These are phyloP conservation scores for Sterna hirundo DNA, from an alignment of 2,113 vertebrate genomes.

Conservation along the genomic window DNA sequence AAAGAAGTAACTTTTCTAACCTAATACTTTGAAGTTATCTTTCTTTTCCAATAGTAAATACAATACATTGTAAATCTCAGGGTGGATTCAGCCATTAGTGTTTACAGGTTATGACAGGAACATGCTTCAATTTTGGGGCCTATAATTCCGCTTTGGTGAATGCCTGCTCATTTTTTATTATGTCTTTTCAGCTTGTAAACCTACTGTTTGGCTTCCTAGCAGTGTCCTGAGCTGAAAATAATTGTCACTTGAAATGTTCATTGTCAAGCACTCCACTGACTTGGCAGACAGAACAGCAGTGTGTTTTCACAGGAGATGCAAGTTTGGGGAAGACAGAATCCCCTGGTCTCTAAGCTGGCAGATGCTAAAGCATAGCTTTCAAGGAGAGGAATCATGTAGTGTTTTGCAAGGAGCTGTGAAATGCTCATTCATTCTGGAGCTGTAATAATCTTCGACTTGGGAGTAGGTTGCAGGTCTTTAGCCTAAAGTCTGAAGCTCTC, in stretches of 20 bases:
- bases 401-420: neutral
- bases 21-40: constrained; percentile 11
- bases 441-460: neutral
- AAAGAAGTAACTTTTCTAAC: constrained; percentile 44
- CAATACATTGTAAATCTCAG: neutral
- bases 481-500: neutral
- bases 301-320: neutral
- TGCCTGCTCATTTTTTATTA: neutral
- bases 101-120: neutral
- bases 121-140: neutral
- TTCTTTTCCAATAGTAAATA: constrained; percentile 6
- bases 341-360: neutral
- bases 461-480: neutral
- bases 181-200: neutral
- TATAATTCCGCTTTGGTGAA: constrained; percentile 5
- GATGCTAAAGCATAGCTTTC: neutral
- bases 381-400: neutral
- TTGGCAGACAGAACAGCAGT: neutral
- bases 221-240: constrained; percentile 13
- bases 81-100: neutral
- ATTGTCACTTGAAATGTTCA: constrained; percentile 5
- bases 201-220: neutral
- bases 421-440: neutral
- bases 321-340: neutral
- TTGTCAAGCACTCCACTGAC: neutral